Evolutionary conservation across 2,888 invertebrate genomes (phyloP), one percentile per base, ranked within the genome.

Genomic region (Pollenia griseotomentosa): DNA sequence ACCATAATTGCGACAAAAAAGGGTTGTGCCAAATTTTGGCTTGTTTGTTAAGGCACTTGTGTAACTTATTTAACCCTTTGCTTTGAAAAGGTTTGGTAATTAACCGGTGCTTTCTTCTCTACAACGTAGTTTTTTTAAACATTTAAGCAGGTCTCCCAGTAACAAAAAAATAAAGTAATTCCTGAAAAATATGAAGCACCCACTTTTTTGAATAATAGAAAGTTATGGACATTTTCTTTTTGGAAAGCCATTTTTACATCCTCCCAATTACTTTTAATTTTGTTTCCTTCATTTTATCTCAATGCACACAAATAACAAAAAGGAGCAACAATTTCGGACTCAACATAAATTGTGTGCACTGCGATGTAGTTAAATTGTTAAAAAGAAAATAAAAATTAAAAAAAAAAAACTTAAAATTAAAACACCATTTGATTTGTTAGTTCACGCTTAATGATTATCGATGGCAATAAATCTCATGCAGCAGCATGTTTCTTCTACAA

Each of bases 401-500:
- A 44, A 33, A 75, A 57, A 59, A 63, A 63, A 61, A 65, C 44
- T 14, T 66, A 73, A 74, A 83, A 83, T 80, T 86, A 86, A 86
- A 86, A 86, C 86, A 86, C 86, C 78, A 83, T 83, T 81, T 83
- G 88, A 85, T 83, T 85, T 87, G 83, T 83, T 85, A 86, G 80
- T 85, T 85, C 83, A 87, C 87, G 87, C 88, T 87, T 89, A 87
- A 87, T 81, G 88, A 78, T 88, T 89, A 89, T 89, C 88, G 88
- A 86, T 86, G 84, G 88, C 84, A 88, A 88, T 89, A 88, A 87
- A 89, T 88, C 88, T 89, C 68, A 74, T 85, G 83, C 78, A 83
- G 85, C 85, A 87, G 85, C 85, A 83, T 82, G 83, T 86, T 85
- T 74, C 66, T 87, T 77, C 53, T 63, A 68, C 73, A 77, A 75